Conservation (phyloP, 2,888 invertebrate species). For the Macroteleia sp. region DNA sequence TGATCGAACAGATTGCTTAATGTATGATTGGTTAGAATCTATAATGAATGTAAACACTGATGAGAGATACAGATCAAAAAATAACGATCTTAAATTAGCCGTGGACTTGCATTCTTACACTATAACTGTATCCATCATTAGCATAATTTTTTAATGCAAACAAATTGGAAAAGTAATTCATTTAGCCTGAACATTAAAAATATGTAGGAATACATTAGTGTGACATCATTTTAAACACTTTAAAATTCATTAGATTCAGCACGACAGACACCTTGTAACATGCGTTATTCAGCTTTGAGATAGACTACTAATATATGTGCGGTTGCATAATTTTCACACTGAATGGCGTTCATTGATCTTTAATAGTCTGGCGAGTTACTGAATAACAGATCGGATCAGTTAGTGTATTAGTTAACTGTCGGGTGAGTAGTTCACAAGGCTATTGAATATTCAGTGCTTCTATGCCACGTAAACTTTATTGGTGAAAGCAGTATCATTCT, state of each 20-base stretch:
- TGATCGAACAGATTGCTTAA: conserved; percentile 45
- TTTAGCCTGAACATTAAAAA: conserved; percentile 32
- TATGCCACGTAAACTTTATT: conserved; percentile 64
- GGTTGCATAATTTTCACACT: conserved; percentile 67
- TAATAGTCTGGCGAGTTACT: conserved; percentile 68
- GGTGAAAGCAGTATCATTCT: conserved; percentile 64
- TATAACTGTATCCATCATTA: no score
- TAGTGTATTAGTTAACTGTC: conserved; percentile 68
- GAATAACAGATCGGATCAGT: conserved; percentile 68
- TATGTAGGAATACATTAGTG: conserved; percentile 34
- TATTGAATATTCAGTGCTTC: conserved; percentile 66
- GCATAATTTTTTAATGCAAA: neutral
- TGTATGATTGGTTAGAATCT: conserved; percentile 36
- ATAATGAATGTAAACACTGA: conserved; percentile 33
- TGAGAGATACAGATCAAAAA: conserved; percentile 1
- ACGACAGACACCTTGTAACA: conserved; percentile 64
- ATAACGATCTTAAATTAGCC: neutral
- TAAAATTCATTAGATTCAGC: conserved; percentile 62
- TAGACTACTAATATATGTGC: conserved; percentile 65
- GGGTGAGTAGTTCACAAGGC: conserved; percentile 67
- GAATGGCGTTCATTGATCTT: conserved; percentile 68
- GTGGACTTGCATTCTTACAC: neutral
- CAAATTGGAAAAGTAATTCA: conserved; percentile 32
- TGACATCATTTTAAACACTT: conserved; percentile 57
- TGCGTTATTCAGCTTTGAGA: conserved; percentile 65